Evolutionary conservation across 2,888 invertebrate genomes (phyloP), one percentile per base, ranked within the genome.

Genomic region (Coenonympha glycerion): DNA sequence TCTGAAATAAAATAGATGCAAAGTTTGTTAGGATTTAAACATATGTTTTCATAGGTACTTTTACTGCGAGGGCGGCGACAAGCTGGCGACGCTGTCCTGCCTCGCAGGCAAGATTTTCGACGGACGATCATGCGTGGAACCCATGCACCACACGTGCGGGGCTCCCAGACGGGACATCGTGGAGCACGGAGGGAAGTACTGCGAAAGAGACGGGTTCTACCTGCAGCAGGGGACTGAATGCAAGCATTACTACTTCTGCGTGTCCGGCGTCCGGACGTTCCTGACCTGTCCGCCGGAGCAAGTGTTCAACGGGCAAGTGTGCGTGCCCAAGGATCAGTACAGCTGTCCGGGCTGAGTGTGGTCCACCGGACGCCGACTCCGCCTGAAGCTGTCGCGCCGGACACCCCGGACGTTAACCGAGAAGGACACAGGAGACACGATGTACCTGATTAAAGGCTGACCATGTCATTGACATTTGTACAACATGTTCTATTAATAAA

Each of bases 301-400:
- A 53, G 61, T 88, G n/a, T 90, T 90, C 66, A 89, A 90, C 60
- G 90, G 90, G 0, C 88, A 89, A 60, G 69, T 88, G 34, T 91
- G 90, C 63, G 88, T 90, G 6, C 67, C 81, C 4, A 71, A 73
- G 13, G 65, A 65, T 3, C 77, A 79, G 46, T 89, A 85, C 60
- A 60, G 78, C 1, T 90, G 89, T 58, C 88, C 87, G 5, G 84
- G 80, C 45, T 86, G 84, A 82, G 57, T 58, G 33, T 33, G 3
- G 1, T 31, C 18, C 52, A 22, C 22, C 2, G 37, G 36, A 16
- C 37, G 34, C 42, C 49, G 59, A 53, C 49, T 52, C 36, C 30
- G n/a, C 16, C 26, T 45, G 30, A 41, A 26, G 31, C 49, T 45
- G 39, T 21, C 6, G 42, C 2, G 11, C 8, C 34, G 54, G 39